Conservation (phyloP, 64 coral and sea anemone genomes). For the Montipora foliosa region DNA sequence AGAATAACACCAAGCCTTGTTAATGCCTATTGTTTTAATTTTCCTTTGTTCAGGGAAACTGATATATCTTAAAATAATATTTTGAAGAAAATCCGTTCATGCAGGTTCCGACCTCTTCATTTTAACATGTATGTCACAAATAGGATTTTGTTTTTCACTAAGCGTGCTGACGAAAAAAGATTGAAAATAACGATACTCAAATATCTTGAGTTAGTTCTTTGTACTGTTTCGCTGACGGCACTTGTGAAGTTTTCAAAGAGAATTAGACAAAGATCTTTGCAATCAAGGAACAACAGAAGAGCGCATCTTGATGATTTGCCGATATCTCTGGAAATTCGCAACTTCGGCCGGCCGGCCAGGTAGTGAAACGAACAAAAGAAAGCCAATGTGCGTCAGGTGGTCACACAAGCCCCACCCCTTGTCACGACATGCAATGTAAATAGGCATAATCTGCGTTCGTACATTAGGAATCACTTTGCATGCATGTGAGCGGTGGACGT, state of each 20-base stretch:
- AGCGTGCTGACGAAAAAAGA: too few relatives aligned
- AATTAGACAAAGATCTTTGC: conserved; percentile 13
- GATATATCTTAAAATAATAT: background rate
- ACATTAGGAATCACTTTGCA: conserved; percentile 62
- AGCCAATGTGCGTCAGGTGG: conserved; percentile 68
- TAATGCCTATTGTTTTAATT: background rate
- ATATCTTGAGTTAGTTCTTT: background rate
- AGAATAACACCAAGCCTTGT: background rate
- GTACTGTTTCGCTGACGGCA: background rate
- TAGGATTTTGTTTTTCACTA: too few relatives aligned
- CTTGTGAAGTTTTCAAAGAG: background rate
- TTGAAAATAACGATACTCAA: too few relatives aligned
- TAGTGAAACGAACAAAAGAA: conserved; percentile 40
- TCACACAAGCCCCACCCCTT: conserved; percentile 79
- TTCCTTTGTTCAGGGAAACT: background rate
- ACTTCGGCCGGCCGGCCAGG: too few relatives aligned
- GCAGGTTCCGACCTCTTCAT: too few relatives aligned
- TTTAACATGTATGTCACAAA: too few relatives aligned
- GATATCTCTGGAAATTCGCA: background rate
- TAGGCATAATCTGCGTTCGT: conserved; percentile 50
- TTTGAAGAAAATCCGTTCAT: background rate
- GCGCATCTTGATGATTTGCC: background rate
- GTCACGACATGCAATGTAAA: conserved; percentile 79
- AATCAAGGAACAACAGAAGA: background rate
- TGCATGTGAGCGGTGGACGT: conserved; percentile 44